A percentile compares a stretch with the other conserved stretches of the same genome.
Evolutionary conservation across 2,888 invertebrate genomes (phyloP).

Genomic region (Polylopha cassiicola): DNA sequence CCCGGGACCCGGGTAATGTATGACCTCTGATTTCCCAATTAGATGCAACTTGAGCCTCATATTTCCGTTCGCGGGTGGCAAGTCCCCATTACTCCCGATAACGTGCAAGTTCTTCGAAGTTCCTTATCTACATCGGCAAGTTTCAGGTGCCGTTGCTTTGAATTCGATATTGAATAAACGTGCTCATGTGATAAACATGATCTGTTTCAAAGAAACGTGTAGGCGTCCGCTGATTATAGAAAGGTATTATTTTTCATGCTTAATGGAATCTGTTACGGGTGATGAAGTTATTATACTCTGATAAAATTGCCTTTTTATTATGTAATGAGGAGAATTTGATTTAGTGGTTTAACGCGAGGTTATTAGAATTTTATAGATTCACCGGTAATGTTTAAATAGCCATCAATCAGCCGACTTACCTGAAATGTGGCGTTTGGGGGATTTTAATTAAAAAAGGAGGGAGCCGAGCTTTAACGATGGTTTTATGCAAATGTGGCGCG

Average conservation of each 20-base stretch:
- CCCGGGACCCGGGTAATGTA: constrained; percentile 48
- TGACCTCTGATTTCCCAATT: constrained; percentile 67
- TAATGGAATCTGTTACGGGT: no score
- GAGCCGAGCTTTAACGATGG: constrained; percentile 40
- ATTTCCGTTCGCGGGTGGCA: constrained; percentile 50
- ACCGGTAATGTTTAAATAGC: constrained; percentile 33
- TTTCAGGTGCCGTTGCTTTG: not conserved
- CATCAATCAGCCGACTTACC: constrained; percentile 42
- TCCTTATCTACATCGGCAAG: not conserved
- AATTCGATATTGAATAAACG: no score
- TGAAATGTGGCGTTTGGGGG: constrained; percentile 32
- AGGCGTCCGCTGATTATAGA: no score
- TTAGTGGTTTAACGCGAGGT: no score
- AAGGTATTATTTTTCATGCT: no score
- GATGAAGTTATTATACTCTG: no score
- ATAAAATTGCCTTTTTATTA: no score
- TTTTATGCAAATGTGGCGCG: constrained; percentile 44
- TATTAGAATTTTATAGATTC: constrained; percentile 16
- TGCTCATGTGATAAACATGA: no score
- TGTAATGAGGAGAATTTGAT: no score
- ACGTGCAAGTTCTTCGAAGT: constrained; percentile 24
- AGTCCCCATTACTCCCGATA: constrained; percentile 35
- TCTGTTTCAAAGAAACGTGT: no score
- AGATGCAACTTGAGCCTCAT: constrained; percentile 55
- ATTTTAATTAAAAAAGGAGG: constrained; percentile 45